Conservation (phyloP, 2,113 vertebrate species). For the Aphelocoma coerulescens region DNA sequence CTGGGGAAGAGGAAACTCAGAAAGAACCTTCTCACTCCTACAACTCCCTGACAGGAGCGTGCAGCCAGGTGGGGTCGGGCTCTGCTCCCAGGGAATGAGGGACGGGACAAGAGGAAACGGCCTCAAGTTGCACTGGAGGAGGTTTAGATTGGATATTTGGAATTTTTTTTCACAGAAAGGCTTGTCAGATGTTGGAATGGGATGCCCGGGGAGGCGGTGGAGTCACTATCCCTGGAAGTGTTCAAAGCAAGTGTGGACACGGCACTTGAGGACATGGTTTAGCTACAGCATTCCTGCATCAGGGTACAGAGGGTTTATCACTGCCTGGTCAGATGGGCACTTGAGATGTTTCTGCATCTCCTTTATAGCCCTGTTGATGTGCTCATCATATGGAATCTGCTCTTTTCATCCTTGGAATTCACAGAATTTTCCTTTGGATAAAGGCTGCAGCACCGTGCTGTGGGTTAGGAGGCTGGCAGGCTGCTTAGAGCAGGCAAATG, state of each 20-base stretch:
- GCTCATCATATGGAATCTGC: background rate
- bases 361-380: background rate
- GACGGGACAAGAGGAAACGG: background rate
- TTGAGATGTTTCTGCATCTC: background rate
- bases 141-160: background rate
- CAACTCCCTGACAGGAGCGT: background rate
- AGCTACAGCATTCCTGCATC: background rate
- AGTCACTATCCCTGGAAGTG: background rate
- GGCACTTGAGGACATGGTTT: background rate
- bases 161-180: background rate
- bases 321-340: background rate
- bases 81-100: background rate
- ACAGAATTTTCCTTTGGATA: background rate
- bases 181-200: background rate
- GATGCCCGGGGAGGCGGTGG: background rate
- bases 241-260: background rate
- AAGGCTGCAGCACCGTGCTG: background rate
- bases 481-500: background rate
- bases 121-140: background rate
- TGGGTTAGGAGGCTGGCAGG: background rate
- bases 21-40: background rate
- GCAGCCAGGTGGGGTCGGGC: background rate
- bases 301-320: background rate
- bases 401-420: background rate
- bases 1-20: background rate